Conservation (phyloP, 2,797 vertebrate genomes). For the Esox lucius region DNA sequence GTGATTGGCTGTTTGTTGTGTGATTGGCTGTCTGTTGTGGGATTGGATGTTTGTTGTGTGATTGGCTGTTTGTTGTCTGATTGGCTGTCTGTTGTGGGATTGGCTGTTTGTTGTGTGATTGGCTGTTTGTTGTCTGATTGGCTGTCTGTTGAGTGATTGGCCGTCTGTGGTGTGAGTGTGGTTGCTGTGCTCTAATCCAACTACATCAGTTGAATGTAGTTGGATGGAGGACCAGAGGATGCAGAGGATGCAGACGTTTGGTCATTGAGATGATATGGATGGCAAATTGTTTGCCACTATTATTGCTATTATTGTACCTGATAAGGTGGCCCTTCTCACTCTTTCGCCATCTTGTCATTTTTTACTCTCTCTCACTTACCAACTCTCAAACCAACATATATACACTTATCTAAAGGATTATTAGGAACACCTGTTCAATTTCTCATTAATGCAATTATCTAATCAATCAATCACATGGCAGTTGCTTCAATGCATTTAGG, state of each 20-base stretch:
- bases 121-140: conserved; percentile 7
- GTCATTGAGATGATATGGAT: not conserved
- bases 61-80: conserved; percentile 14
- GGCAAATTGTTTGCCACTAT: not conserved
- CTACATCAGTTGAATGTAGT: too few species aligned
- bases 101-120: conserved; percentile 41
- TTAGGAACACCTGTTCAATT: too few species aligned
- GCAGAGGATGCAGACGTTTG: conserved; percentile 20
- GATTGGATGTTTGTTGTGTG: conserved; percentile 16
- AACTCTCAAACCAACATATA: too few species aligned
- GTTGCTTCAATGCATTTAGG: too few species aligned
- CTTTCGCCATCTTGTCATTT: not conserved
- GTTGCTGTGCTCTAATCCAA: conserved; percentile 12
- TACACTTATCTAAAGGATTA: too few species aligned
- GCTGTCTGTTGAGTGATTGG: conserved; percentile 16
- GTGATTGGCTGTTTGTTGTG: conserved; percentile 33
- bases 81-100: not conserved
- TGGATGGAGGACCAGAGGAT: too few species aligned
- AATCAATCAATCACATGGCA: too few species aligned
- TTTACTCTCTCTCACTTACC: too few species aligned
- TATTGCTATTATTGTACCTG: not conserved
- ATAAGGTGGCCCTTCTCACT: not conserved
- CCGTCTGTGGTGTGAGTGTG: conserved; percentile 15
- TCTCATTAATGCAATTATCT: too few species aligned
- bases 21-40: conserved; percentile 20